Conservation (phyloP, 2,797 vertebrate genomes). For the Nyctalus aviator region DNA sequence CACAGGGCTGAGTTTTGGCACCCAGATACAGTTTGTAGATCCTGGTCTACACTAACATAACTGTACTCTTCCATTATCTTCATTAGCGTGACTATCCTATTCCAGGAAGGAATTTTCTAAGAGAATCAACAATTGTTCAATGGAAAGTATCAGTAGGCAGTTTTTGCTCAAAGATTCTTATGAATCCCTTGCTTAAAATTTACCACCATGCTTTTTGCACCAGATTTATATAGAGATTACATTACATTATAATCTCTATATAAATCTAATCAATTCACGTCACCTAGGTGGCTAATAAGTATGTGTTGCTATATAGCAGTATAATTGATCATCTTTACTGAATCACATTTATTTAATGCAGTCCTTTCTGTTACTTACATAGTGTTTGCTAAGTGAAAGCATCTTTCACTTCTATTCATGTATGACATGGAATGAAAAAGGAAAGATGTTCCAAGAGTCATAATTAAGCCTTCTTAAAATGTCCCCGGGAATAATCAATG, state of each 20-base stretch:
- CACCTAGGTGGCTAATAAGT: not conserved
- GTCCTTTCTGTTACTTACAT: not conserved
- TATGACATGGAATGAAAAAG: constrained; percentile 15
- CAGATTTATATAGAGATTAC: not conserved
- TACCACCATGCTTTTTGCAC: not conserved
- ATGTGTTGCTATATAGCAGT: not conserved
- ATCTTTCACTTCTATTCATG: constrained; percentile 27
- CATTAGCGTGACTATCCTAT: not conserved
- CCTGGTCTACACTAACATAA: not conserved
- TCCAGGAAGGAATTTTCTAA: not conserved
- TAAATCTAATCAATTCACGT: not conserved
- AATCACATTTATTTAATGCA: not conserved
- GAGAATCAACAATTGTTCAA: not conserved
- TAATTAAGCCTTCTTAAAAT: constrained; percentile 67
- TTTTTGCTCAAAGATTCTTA: not conserved
- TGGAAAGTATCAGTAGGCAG: not conserved
- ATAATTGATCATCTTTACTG: not conserved
- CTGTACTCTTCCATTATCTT: not conserved
- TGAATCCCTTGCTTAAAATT: not conserved
- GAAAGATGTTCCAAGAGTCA: constrained; percentile 55
- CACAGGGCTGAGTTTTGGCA: not conserved
- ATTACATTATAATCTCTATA: not conserved
- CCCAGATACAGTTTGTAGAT: not conserved
- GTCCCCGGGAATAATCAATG: constrained; percentile 66
- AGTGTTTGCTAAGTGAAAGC: constrained; percentile 11